Evolutionary conservation across 2,888 invertebrate species (phyloP).

Genomic region (Pasiphila rectangulata): DNA sequence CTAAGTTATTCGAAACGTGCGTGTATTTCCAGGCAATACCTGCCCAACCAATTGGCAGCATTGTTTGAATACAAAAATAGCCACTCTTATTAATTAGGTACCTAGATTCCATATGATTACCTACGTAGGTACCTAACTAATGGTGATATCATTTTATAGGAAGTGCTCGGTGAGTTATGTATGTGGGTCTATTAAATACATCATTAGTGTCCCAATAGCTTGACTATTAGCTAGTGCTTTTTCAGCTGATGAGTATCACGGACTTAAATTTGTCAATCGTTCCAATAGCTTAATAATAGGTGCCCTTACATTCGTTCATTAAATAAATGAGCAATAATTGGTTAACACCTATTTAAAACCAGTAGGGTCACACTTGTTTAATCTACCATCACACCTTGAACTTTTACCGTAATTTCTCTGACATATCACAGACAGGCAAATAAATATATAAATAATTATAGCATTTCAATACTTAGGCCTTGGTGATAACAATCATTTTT

Average conservation of each 20-base stretch:
- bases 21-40: constrained; percentile 54
- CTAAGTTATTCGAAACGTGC: constrained; percentile 43
- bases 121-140: background rate
- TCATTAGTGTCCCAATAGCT: too few species aligned
- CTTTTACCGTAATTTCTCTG: constrained; percentile 33
- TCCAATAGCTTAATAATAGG: too few species aligned
- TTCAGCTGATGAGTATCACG: too few species aligned
- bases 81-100: background rate
- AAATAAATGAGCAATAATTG: background rate
- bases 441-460: constrained; percentile 40
- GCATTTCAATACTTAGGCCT: constrained; percentile 34
- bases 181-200: too few species aligned
- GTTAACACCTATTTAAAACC: background rate
- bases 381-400: constrained; percentile 36
- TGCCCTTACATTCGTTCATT: too few species aligned
- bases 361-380: constrained; percentile 7
- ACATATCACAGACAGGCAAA: constrained; percentile 23
- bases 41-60: constrained; percentile 53
- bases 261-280: too few species aligned
- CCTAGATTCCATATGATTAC: constrained; percentile 2
- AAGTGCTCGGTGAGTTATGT: background rate
- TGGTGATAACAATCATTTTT: constrained; percentile 39
- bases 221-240: too few species aligned
- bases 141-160: too few species aligned
- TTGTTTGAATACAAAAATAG: constrained; percentile 46